A percentile compares a stretch with the other conserved stretches of the same genome.
Evolutionary conservation across 2,797 vertebrate genomes (phyloP).

Genomic region (Ataeniobius toweri): DNA sequence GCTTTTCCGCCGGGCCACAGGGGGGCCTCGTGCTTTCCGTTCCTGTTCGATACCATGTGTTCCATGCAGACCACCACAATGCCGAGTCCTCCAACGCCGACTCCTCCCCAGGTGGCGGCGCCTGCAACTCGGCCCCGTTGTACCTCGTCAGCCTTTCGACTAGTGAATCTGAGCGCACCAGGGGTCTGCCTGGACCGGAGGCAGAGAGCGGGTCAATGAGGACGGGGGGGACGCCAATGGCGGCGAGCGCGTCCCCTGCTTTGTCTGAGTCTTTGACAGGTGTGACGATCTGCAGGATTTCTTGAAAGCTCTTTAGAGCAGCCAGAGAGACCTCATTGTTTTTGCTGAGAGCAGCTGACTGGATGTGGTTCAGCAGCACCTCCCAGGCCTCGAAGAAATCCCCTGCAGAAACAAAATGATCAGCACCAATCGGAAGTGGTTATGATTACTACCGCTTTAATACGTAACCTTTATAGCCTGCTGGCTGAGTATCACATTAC

Average conservation of each 20-base stretch:
- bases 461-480: neutral
- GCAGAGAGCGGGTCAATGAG: constrained; percentile 88
- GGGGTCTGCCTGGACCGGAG: constrained; percentile 87
- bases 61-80: constrained; percentile 99
- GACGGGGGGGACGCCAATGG: constrained; percentile 89
- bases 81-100: constrained; percentile 88
- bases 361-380: constrained; percentile 96
- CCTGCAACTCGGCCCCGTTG: constrained; percentile 80
- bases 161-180: constrained; percentile 92
- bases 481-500: neutral
- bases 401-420: constrained; percentile 74
- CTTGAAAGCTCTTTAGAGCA: constrained; percentile 98
- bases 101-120: constrained; percentile 85
- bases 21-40: constrained; percentile 95
- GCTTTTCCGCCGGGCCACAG: constrained; percentile 80
- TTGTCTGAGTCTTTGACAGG: constrained; percentile 90
- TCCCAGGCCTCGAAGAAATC: constrained; percentile 99
- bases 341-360: constrained; percentile 97
- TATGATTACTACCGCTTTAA: constrained; percentile 9
- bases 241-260: constrained; percentile 86
- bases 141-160: constrained; percentile 90
- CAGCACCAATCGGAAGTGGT: neutral
- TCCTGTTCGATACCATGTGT: constrained; percentile 95
- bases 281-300: constrained; percentile 96
- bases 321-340: constrained; percentile 98